These are phyloP conservation scores for Drosophila ercepeae DNA, from an alignment of 1,140 invertebrate genomes.

Conservation along the genomic window DNA sequence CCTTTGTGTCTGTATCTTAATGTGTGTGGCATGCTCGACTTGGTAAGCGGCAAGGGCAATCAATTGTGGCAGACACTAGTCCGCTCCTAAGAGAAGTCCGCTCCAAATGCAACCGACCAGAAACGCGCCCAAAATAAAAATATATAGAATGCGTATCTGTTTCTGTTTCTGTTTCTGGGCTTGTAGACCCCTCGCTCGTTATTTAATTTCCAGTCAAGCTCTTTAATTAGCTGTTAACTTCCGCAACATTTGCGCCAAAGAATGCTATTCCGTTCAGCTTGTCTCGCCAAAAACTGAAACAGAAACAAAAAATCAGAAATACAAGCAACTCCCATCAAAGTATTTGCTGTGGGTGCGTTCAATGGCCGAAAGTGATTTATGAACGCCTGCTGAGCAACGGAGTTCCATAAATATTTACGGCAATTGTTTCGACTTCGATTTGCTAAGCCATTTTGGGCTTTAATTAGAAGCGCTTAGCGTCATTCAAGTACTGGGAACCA, in stretches of 20 bases:
- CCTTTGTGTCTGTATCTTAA: constrained; percentile 12
- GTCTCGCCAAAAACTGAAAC: constrained; percentile 29
- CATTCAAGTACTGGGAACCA: constrained; percentile 25
- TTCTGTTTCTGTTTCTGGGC: not conserved
- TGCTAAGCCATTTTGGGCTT: constrained; percentile 49
- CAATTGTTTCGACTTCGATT: constrained; percentile 68
- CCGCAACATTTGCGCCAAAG: constrained; percentile 67
- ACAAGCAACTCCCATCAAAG: constrained; percentile 24
- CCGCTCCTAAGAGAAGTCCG: constrained; percentile 20
- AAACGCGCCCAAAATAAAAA: constrained; percentile 59
- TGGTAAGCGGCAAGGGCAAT: constrained; percentile 75
- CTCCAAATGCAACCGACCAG: constrained; percentile 75
- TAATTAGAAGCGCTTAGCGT: constrained; percentile 56
- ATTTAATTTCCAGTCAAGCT: constrained; percentile 75
- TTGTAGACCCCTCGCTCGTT: constrained; percentile 38
- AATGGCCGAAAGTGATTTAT: constrained; percentile 66
- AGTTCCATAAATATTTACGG: constrained; percentile 66
- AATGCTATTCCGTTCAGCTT: constrained; percentile 36
- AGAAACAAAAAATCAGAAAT: constrained; percentile 1
- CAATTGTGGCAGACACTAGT: constrained; percentile 51
- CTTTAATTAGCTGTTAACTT: constrained; percentile 80
- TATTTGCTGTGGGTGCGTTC: constrained; percentile 67
- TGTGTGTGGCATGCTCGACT: constrained; percentile 71
- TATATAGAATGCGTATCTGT: constrained; percentile 11
- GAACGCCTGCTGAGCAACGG: constrained; percentile 28